These are phyloP conservation scores for Gastrophryne carolinensis DNA, from an alignment of 2,797 vertebrate genomes.

Conservation along the genomic window DNA sequence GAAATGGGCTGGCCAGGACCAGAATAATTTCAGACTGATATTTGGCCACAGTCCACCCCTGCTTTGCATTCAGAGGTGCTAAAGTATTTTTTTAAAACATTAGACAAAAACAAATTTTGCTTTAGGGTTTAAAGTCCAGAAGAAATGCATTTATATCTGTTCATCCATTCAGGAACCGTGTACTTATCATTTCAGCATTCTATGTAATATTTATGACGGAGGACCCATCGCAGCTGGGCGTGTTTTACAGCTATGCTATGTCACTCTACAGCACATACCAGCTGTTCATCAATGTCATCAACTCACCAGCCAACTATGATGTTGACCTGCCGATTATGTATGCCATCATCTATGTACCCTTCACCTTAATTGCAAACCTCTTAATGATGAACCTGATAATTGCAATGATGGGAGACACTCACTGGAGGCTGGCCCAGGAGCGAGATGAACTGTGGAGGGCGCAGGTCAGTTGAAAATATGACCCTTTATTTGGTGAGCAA, in stretches of 20 bases:
- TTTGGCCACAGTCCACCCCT: too few relatives aligned
- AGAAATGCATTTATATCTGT: too few relatives aligned
- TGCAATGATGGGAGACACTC: constrained; percentile 78
- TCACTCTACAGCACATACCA: constrained; percentile 75
- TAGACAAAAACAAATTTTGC: too few relatives aligned
- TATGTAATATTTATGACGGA: constrained; percentile 75
- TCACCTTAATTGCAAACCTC: constrained; percentile 70
- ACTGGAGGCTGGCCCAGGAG: constrained; percentile 74
- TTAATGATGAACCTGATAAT: constrained; percentile 77
- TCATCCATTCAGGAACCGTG: too few relatives aligned
- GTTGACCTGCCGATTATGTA: constrained; percentile 74
- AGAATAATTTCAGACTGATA: too few relatives aligned
- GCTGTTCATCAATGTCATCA: constrained; percentile 73
- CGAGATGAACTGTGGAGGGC: constrained; percentile 75
- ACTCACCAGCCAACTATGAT: constrained; percentile 71
- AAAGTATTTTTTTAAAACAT: too few relatives aligned
- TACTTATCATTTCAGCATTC: constrained; percentile 63
- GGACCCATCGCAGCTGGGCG: constrained; percentile 63
- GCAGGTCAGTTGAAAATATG: constrained; percentile 61
- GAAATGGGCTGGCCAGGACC: too few relatives aligned
- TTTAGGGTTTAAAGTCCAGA: too few relatives aligned
- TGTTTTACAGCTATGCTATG: constrained; percentile 71
- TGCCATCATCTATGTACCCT: constrained; percentile 66
- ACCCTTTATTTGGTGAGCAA: too few relatives aligned
- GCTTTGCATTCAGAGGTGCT: too few relatives aligned